These are phyloP conservation scores for Amphiprion percula DNA, from an alignment of 2,113 vertebrate genomes.

Conservation along the genomic window DNA sequence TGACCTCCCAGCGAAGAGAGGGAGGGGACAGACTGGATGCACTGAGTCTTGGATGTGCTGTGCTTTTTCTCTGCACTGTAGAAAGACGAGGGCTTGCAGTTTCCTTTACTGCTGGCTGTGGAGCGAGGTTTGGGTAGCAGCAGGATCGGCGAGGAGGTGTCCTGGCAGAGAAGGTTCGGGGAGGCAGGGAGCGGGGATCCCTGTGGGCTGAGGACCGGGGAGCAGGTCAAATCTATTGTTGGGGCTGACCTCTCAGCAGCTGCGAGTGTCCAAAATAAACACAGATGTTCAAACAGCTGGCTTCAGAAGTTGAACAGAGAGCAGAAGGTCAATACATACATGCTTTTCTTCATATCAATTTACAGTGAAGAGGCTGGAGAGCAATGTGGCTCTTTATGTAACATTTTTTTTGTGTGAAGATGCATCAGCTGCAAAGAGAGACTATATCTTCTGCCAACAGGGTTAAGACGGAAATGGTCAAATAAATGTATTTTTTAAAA, in stretches of 20 bases:
- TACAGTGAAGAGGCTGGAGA: slow-evolving; percentile 50
- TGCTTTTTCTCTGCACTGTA: slow-evolving; percentile 49
- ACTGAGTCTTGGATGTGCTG: slow-evolving; percentile 35
- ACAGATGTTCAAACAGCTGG: slow-evolving; percentile 81
- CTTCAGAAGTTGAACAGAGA: slow-evolving; percentile 49
- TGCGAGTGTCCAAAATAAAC: slow-evolving; percentile 71
- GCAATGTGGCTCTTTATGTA: slow-evolving; percentile 43
- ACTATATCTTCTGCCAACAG: neutral
- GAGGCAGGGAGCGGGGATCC: slow-evolving; percentile 68
- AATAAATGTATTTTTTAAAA: neutral
- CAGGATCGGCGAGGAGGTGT: slow-evolving; percentile 64
- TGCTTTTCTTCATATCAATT: slow-evolving; percentile 55
- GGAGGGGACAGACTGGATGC: slow-evolving; percentile 23
- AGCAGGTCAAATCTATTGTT: slow-evolving; percentile 54
- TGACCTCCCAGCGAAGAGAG: slow-evolving; percentile 28
- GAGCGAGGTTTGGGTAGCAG: slow-evolving; percentile 60
- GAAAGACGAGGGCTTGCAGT: slow-evolving; percentile 46
- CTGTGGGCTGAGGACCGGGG: slow-evolving; percentile 71
- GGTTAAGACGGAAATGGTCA: neutral
- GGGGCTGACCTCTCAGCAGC: slow-evolving; percentile 70
- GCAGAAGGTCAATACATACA: slow-evolving; percentile 63
- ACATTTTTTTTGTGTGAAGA: slow-evolving; percentile 7
- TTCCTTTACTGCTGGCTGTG: slow-evolving; percentile 52
- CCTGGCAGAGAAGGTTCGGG: slow-evolving; percentile 54
- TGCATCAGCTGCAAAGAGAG: neutral